Conservation (phyloP, 2,797 vertebrate species). For the Cichlasoma orientale region DNA sequence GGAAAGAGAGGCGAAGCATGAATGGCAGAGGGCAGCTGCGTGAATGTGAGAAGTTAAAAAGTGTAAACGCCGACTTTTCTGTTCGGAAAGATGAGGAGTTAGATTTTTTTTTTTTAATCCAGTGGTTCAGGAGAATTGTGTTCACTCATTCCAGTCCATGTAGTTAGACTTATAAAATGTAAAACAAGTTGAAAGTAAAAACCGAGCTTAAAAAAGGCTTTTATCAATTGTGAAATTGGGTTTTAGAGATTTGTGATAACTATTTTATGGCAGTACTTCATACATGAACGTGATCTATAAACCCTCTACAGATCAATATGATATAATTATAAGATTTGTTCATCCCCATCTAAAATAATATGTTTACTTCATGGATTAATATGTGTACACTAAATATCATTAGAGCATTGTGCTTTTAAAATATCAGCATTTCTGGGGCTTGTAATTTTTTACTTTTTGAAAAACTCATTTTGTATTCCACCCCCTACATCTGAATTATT, state of each 20-base stretch:
- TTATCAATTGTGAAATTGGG: not conserved
- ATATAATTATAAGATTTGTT: slow-evolving; percentile 16
- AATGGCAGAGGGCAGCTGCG: not conserved
- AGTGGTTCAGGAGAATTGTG: not conserved
- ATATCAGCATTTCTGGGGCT: slow-evolving; percentile 28
- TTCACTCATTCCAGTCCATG: not conserved
- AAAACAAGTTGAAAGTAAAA: not conserved
- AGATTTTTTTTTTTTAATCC: not conserved
- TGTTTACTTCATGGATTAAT: not conserved
- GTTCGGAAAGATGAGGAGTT: not conserved
- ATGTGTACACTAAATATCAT: slow-evolving; percentile 5
- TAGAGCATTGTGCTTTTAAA: slow-evolving; percentile 13
- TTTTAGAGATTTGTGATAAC: slow-evolving; percentile 10
- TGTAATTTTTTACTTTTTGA: slow-evolving; percentile 22
- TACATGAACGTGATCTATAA: slow-evolving; percentile 23
- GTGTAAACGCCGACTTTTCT: slow-evolving; percentile 6
- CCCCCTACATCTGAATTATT: slow-evolving; percentile 71
- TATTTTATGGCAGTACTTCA: slow-evolving; percentile 5
- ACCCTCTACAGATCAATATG: not conserved
- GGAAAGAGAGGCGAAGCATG: not conserved
- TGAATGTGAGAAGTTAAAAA: slow-evolving; percentile 19
- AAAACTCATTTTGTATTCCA: slow-evolving; percentile 61
- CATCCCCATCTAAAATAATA: slow-evolving; percentile 26
- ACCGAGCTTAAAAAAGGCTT: not conserved
- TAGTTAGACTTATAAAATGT: not conserved